Evolutionary conservation across 2,113 vertebrate species (phyloP).

Genomic region (Trogon melanurus): DNA sequence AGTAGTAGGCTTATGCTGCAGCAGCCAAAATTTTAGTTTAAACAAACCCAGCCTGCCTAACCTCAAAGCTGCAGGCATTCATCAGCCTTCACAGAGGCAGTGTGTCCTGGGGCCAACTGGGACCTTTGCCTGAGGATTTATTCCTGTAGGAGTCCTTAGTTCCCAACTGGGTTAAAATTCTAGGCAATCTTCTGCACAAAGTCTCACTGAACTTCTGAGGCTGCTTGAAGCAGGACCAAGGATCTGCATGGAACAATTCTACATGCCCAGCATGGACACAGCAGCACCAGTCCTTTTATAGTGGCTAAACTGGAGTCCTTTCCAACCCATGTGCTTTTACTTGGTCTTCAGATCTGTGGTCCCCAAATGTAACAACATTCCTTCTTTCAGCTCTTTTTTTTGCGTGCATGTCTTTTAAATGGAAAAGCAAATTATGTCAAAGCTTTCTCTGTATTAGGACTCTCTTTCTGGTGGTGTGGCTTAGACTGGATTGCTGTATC

Average conservation of each 20-base stretch:
- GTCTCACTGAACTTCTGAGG: not conserved
- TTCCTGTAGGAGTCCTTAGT: not conserved
- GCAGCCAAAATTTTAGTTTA: conserved; percentile 58
- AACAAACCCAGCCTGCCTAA: conserved; percentile 59
- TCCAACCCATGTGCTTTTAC: not conserved
- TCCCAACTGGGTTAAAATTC: conserved; percentile 25
- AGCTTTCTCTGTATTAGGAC: not conserved
- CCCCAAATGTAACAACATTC: not conserved
- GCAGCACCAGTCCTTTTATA: not conserved
- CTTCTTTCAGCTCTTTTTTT: not conserved
- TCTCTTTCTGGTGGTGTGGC: not conserved
- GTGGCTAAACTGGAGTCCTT: not conserved
- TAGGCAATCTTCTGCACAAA: conserved; percentile 37
- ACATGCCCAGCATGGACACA: not conserved
- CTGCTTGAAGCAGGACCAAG: not conserved
- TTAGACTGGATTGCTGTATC: not conserved
- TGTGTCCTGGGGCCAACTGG: conserved; percentile 16
- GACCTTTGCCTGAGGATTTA: conserved; percentile 39
- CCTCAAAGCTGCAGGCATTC: conserved; percentile 44
- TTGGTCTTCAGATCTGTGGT: not conserved
- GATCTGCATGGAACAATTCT: not conserved
- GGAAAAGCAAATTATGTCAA: not conserved
- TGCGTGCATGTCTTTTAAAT: not conserved
- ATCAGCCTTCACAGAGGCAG: conserved; percentile 40
- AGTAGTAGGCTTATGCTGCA: conserved; percentile 59